Evolutionary conservation across 2,888 invertebrate species (phyloP).

Genomic region (Nomada ferruginata): DNA sequence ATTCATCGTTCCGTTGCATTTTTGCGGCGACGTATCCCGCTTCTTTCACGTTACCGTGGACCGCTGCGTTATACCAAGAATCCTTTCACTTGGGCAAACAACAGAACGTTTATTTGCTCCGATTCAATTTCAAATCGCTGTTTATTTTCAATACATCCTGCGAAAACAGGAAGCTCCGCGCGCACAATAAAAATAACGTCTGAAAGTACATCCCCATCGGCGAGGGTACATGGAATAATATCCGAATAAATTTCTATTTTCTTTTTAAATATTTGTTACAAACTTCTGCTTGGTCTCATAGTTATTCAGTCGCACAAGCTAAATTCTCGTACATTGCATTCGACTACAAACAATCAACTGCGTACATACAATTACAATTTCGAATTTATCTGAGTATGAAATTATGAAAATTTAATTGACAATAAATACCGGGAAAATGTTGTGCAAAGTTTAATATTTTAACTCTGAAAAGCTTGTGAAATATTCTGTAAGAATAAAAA

Average conservation of each 20-base stretch:
- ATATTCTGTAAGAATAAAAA: background rate
- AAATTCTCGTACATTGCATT: background rate
- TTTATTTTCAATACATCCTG: slow-evolving; percentile 50
- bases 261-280: background rate
- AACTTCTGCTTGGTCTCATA: background rate
- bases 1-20: slow-evolving; percentile 7
- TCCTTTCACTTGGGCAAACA: slow-evolving; percentile 51
- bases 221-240: background rate
- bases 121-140: slow-evolving; percentile 59
- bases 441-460: no score
- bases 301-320: background rate
- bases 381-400: no score
- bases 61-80: slow-evolving; percentile 35
- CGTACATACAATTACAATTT: no score
- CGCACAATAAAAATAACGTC: slow-evolving; percentile 36
- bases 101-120: slow-evolving; percentile 51
- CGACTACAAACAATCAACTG: no score
- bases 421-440: no score
- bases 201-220: slow-evolving; percentile 21
- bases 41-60: slow-evolving; percentile 9
- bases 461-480: background rate
- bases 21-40: background rate
- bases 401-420: no score
- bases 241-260: background rate
- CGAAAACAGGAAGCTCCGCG: slow-evolving; percentile 35